Conservation (phyloP, 1,140 invertebrate species). For the Drosophila hydei region DNA sequence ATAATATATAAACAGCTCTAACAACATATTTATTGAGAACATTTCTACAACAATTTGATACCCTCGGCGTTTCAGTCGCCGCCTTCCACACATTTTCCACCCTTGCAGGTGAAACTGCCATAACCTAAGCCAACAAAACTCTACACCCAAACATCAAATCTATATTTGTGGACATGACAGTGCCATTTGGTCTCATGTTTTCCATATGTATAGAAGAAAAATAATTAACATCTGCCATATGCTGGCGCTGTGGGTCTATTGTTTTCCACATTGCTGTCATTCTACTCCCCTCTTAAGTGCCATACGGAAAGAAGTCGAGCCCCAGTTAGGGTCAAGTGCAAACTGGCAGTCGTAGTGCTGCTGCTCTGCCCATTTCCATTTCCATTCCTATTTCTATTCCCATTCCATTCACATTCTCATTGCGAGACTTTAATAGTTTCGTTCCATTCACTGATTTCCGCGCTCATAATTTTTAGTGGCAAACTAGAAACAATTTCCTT, state of each 20-base stretch:
- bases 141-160: not conserved
- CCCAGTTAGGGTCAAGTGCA: conserved; percentile 46
- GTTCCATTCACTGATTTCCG: conserved; percentile 62
- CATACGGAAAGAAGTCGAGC: not conserved
- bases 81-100: not conserved
- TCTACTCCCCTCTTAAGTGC: not conserved
- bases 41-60: no score
- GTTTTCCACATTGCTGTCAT: conserved; percentile 8
- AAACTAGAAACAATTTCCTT: conserved; percentile 70
- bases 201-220: not conserved
- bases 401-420: conserved; percentile 13
- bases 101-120: not conserved
- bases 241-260: conserved; percentile 13
- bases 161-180: not conserved
- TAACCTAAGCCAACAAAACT: not conserved
- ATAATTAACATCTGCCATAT: conserved; percentile 16
- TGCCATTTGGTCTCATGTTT: conserved; percentile 2
- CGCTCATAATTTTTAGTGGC: conserved; percentile 22
- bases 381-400: not conserved
- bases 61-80: no score
- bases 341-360: conserved; percentile 26
- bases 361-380: conserved; percentile 19
- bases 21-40: no score
- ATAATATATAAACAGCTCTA: no score
- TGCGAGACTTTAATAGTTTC: conserved; percentile 43